Percentiles rank a stretch among this genome's conserved stretches.
phyloP scores from a whole-genome alignment of 2,888 invertebrate genomes.

The Cheilosia scutellata region DNA sequence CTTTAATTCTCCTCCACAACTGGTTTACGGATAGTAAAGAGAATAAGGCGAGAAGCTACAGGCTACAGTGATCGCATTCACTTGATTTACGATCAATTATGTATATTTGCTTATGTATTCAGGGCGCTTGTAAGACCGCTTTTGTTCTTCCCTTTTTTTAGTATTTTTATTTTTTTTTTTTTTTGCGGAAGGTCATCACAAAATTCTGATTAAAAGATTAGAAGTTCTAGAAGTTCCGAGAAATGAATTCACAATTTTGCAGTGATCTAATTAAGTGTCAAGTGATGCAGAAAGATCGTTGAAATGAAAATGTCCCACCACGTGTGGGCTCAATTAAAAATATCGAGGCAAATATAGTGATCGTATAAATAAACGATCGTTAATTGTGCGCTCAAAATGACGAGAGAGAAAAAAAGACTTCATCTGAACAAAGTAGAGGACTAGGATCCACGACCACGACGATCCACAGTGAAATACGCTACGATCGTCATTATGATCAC shows the following conservation, averaged over 20 bases:
- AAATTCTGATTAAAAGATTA: conserved; percentile 36
- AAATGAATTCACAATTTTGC: conserved; percentile 11
- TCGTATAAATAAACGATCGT: conserved; percentile 39
- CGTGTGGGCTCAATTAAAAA: conserved; percentile 51
- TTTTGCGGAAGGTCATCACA: conserved; percentile 48
- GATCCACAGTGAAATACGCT: conserved; percentile 31
- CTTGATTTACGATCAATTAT: conserved; percentile 74
- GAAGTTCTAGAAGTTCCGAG: conserved; percentile 20
- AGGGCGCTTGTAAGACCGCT: conserved; percentile 7
- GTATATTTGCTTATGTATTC: conserved; percentile 39
- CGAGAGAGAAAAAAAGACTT: conserved; percentile 22
- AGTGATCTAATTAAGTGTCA: conserved; percentile 57
- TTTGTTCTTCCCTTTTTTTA: conserved; percentile 15
- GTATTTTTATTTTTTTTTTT: background rate
- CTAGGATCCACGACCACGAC: conserved; percentile 20
- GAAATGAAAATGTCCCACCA: conserved; percentile 18
- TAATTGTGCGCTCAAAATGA: conserved; percentile 5
- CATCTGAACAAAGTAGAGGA: conserved; percentile 30
- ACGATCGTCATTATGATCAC: conserved; percentile 44
- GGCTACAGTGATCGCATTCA: conserved; percentile 62
- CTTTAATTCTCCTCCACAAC: conserved; percentile 43
- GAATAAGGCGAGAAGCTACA: conserved; percentile 38
- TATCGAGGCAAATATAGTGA: conserved; percentile 28
- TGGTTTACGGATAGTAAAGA: conserved; percentile 26
- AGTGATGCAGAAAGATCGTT: conserved; percentile 33